phyloP scores from a whole-genome alignment of 2,113 vertebrate species.

The Labeo rohita region DNA sequence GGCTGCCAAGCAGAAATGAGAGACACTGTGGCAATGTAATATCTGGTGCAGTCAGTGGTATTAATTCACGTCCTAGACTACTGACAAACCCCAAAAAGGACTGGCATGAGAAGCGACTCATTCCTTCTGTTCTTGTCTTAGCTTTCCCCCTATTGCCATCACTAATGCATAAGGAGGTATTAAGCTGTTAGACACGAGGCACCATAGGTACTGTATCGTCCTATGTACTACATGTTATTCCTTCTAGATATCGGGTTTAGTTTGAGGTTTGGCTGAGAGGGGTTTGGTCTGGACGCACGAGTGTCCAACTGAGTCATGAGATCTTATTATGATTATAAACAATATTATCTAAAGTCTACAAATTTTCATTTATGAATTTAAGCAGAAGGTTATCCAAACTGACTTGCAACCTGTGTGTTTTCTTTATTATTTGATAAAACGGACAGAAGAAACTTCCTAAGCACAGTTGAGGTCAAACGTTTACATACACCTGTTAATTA shows the following conservation, averaged over 20 bases:
- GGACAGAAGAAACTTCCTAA: no score
- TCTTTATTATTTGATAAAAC: no score
- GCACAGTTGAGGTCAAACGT: no score
- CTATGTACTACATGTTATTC: background rate
- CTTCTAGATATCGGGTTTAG: background rate
- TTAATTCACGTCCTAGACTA: conserved; percentile 64
- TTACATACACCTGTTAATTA: no score
- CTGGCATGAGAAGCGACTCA: conserved; percentile 46
- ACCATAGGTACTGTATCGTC: conserved; percentile 23
- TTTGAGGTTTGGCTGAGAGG: background rate
- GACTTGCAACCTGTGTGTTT: background rate
- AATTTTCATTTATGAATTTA: background rate
- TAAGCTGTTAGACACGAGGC: conserved; percentile 56
- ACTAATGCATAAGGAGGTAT: conserved; percentile 42
- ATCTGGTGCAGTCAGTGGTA: conserved; percentile 56
- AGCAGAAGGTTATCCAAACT: background rate
- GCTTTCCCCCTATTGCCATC: conserved; percentile 7
- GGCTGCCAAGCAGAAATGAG: conserved; percentile 60
- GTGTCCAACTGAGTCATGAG: conserved; percentile 23
- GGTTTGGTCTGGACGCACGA: background rate
- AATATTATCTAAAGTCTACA: background rate
- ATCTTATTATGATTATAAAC: background rate
- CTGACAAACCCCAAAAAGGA: conserved; percentile 67
- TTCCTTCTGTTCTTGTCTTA: conserved; percentile 34
- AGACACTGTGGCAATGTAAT: conserved; percentile 60